Conservation (phyloP, 1,140 invertebrate genomes). For the Euborellia annulipes region DNA sequence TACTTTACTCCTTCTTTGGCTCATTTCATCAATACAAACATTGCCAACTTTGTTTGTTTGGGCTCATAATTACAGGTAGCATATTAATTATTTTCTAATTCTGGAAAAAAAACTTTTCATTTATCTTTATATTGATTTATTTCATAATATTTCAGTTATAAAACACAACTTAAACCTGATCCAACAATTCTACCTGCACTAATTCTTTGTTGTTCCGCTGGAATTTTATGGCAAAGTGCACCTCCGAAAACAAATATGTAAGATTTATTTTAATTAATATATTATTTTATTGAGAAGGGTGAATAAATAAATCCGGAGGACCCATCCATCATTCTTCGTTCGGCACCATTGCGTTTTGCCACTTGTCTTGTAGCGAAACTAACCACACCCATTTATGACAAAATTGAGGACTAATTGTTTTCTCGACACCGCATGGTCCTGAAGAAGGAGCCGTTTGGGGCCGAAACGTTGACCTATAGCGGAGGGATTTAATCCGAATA, state of each 20-base stretch:
- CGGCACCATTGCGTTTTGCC: no score
- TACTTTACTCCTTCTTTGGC: constrained; percentile 26
- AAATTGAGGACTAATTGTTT: no score
- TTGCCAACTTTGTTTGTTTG: constrained; percentile 29
- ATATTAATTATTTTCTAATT: constrained; percentile 5
- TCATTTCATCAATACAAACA: constrained; percentile 24
- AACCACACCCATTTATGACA: no score
- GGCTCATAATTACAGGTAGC: constrained; percentile 31
- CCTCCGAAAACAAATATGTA: constrained; percentile 19
- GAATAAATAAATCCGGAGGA: no score
- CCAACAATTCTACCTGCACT: constrained; percentile 23
- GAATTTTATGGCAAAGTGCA: constrained; percentile 22
- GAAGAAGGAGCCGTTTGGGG: no score
- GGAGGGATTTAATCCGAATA: no score
- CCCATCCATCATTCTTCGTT: no score
- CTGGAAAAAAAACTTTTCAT: constrained; percentile 4
- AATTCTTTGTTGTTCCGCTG: constrained; percentile 23
- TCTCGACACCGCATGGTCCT: no score
- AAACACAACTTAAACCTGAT: constrained; percentile 25
- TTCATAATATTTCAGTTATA: constrained; percentile 21
- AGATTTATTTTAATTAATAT: no score
- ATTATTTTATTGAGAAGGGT: no score
- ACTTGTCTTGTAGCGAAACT: no score
- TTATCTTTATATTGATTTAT: constrained; percentile 1
- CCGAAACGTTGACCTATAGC: no score